Conservation (phyloP, 2,888 invertebrate genomes). For the Troides aeacus region DNA sequence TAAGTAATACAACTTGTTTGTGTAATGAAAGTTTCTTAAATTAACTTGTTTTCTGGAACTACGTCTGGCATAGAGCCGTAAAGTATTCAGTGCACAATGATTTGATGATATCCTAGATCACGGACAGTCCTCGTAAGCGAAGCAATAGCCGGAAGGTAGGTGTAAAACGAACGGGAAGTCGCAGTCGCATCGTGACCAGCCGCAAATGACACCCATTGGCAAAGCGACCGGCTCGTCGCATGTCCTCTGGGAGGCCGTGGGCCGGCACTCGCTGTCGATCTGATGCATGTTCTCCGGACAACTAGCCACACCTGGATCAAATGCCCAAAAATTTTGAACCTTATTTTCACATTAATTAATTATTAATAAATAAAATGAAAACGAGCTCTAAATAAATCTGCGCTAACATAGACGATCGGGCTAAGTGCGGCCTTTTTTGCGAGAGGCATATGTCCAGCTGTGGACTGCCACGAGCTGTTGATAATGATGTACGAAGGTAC, state of each 20-base stretch:
- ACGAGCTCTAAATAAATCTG: no score
- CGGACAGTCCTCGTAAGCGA: constrained; percentile 67
- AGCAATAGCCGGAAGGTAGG: constrained; percentile 64
- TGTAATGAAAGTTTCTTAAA: not conserved
- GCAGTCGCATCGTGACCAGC: constrained; percentile 71
- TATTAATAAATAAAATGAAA: no score
- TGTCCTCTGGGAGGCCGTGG: constrained; percentile 65
- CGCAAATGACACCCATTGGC: constrained; percentile 65
- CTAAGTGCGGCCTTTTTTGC: no score
- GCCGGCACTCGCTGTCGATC: constrained; percentile 64
- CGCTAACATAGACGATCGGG: no score
- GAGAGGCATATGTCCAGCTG: no score
- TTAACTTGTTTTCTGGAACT: not conserved
- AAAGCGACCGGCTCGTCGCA: constrained; percentile 69
- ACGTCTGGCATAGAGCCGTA: not conserved
- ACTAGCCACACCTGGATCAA: constrained; percentile 52
- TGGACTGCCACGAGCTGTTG: no score
- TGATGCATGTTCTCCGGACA: constrained; percentile 69
- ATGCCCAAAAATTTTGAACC: no score
- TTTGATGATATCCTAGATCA: constrained; percentile 20
- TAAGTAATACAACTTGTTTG: not conserved
- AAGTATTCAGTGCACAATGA: not conserved
- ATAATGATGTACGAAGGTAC: no score
- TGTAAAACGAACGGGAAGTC: constrained; percentile 70
- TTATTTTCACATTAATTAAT: no score